Conservation (phyloP, 2,888 invertebrate genomes). For the Leptogaster cylindrica region DNA sequence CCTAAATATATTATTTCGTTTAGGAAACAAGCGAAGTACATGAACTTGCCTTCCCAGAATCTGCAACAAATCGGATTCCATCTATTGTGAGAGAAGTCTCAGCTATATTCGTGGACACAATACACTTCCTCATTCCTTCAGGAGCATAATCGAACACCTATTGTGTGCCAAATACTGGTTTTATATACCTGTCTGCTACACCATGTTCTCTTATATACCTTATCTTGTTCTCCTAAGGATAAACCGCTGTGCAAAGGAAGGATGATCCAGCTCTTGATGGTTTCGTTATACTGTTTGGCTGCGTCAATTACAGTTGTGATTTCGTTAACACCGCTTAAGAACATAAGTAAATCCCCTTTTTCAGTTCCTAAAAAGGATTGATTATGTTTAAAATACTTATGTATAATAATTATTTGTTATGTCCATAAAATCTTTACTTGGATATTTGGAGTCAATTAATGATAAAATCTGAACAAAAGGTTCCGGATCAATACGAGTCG, state of each 20-base stretch:
- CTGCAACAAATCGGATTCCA: conserved; percentile 95
- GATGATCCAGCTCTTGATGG: conserved; percentile 87
- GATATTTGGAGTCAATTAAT: conserved; percentile 88
- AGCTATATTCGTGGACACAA: conserved; percentile 97
- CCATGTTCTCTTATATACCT: conserved; percentile 64
- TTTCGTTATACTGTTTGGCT: conserved; percentile 78
- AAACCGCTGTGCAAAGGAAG: conserved; percentile 91
- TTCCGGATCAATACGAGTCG: conserved; percentile 84
- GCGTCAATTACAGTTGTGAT: conserved; percentile 88
- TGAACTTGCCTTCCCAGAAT: conserved; percentile 85
- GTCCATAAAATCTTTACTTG: conserved; percentile 63
- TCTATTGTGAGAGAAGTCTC: conserved; percentile 99
- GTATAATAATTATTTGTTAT: conserved; percentile 39
- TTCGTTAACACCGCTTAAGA: conserved; percentile 93
- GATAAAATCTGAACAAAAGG: conserved; percentile 93
- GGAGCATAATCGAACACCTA: conserved; percentile 94
- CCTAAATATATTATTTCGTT: conserved; percentile 54
- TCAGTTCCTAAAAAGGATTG: conserved; percentile 71
- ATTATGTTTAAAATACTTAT: conserved; percentile 37
- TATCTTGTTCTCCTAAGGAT: conserved; percentile 94
- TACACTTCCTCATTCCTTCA: conserved; percentile 93
- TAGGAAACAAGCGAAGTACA: neutral
- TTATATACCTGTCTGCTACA: neutral
- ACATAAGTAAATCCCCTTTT: conserved; percentile 92
- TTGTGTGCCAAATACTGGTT: neutral